Evolutionary conservation across 2,113 vertebrate genomes (phyloP).

Genomic region (Mystacornis crossleyi): DNA sequence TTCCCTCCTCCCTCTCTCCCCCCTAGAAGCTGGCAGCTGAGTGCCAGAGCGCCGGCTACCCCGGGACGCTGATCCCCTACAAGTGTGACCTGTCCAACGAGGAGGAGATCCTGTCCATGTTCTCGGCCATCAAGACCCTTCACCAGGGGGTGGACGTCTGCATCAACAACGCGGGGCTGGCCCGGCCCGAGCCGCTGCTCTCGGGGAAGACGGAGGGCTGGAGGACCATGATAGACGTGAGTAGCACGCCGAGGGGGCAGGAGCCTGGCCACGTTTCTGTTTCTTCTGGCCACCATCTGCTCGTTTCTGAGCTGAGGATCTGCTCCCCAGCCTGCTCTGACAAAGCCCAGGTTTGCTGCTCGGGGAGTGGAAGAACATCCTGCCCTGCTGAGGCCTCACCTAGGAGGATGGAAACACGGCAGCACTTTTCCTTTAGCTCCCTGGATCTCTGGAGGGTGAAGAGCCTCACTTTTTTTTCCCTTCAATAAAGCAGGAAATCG

Average conservation of each 20-base stretch:
- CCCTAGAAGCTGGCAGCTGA: conserved; percentile 91
- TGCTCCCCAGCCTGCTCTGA: not conserved
- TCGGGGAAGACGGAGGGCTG: conserved; percentile 89
- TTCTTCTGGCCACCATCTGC: not conserved
- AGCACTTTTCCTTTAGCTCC: not conserved
- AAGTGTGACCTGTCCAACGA: conserved; percentile 94
- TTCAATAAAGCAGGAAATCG: not conserved
- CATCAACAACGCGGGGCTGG: conserved; percentile 95
- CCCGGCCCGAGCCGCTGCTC: conserved; percentile 87
- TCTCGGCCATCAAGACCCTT: conserved; percentile 90
- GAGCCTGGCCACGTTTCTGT: not conserved
- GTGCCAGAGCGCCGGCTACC: conserved; percentile 92
- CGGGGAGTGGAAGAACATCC: not conserved
- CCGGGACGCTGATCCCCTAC: conserved; percentile 90
- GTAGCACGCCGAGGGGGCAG: not conserved
- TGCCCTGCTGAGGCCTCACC: not conserved
- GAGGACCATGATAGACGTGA: conserved; percentile 95
- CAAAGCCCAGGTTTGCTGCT: not conserved
- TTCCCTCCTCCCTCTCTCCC: not conserved
- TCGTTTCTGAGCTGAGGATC: not conserved
- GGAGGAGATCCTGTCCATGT: conserved; percentile 98
- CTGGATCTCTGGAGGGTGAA: not conserved
- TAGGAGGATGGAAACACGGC: not conserved
- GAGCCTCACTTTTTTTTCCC: not conserved
- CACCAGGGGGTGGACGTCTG: conserved; percentile 93